phyloP scores from a whole-genome alignment of 30 jellyfish, hydroid and myxozoan genomes.

The Chironex yamaguchii region DNA sequence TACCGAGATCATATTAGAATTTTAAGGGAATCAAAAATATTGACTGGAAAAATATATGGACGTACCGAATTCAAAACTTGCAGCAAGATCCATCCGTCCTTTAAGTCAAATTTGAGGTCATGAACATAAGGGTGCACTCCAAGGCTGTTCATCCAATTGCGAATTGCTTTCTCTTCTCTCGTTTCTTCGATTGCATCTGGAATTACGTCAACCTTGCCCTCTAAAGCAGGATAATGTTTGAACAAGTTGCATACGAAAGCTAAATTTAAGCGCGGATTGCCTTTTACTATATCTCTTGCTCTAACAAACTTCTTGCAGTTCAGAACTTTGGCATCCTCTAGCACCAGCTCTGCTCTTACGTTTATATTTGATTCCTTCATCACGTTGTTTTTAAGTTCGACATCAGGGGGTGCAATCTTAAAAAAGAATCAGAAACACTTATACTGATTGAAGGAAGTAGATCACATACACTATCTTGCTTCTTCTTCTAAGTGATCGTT shows the following conservation, averaged over 20 bases:
- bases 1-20: too few relatives aligned
- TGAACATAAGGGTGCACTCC: slow-evolving; percentile 82
- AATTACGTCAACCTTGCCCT: slow-evolving; percentile 11
- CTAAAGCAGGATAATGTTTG: slow-evolving; percentile 74
- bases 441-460: too few relatives aligned
- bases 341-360: slow-evolving; percentile 63
- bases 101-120: slow-evolving; percentile 67
- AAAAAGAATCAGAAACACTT: too few relatives aligned
- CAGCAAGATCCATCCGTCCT: slow-evolving; percentile 70
- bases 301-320: slow-evolving; percentile 60
- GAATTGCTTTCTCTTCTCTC: slow-evolving; percentile 77
- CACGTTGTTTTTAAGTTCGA: too few relatives aligned
- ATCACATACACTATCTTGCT: too few relatives aligned
- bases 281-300: slow-evolving; percentile 67
- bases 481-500: too few relatives aligned
- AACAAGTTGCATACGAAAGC: slow-evolving; percentile 78
- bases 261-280: slow-evolving; percentile 62
- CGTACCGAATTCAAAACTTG: slow-evolving; percentile 65
- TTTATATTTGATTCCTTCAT: background rate
- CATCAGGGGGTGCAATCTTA: too few relatives aligned
- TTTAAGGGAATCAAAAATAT: too few relatives aligned
- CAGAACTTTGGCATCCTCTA: slow-evolving; percentile 55
- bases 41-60: background rate
- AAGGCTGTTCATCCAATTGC: slow-evolving; percentile 91
- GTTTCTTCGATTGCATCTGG: slow-evolving; percentile 43